These are phyloP conservation scores for Polypterus senegalus DNA, from an alignment of 2,113 vertebrate genomes.

Conservation along the genomic window DNA sequence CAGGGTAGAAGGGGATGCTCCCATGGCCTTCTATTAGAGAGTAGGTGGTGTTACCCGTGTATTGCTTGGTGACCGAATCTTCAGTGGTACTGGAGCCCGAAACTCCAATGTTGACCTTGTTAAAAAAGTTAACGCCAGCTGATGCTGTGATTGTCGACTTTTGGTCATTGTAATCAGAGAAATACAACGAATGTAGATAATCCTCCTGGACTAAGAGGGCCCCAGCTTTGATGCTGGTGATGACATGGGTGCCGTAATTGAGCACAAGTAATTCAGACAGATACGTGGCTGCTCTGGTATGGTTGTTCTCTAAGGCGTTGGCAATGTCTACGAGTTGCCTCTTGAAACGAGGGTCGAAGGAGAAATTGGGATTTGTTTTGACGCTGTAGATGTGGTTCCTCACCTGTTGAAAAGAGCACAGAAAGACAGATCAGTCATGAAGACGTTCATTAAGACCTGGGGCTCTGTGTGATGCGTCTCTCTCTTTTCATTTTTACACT, in stretches of 20 bases:
- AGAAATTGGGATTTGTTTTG: constrained; percentile 51
- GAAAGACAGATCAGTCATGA: background rate
- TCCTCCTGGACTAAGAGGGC: constrained; percentile 72
- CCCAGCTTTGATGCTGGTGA: constrained; percentile 57
- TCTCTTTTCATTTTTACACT: too few relatives aligned
- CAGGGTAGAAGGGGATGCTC: constrained; percentile 67
- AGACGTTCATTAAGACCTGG: too few relatives aligned
- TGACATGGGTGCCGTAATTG: constrained; percentile 70
- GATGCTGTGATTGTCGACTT: constrained; percentile 33
- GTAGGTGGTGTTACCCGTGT: constrained; percentile 61
- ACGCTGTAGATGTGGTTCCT: constrained; percentile 72
- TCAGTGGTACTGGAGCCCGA: constrained; percentile 5
- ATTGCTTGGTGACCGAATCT: constrained; percentile 38
- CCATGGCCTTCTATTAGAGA: constrained; percentile 68
- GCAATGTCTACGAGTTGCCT: constrained; percentile 55
- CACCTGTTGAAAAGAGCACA: constrained; percentile 38
- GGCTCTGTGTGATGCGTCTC: too few relatives aligned
- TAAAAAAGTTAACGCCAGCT: constrained; percentile 53
- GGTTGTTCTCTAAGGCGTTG: constrained; percentile 73
- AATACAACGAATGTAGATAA: constrained; percentile 53
- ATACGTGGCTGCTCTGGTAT: constrained; percentile 58
- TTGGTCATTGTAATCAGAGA: constrained; percentile 38
- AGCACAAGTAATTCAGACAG: constrained; percentile 68
- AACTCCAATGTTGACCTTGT: constrained; percentile 36
- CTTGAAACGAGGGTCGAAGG: constrained; percentile 54